Base-by-base conservation (phyloP, 1,140 invertebrate genomes). In the Centruroides vittatus region DNA sequence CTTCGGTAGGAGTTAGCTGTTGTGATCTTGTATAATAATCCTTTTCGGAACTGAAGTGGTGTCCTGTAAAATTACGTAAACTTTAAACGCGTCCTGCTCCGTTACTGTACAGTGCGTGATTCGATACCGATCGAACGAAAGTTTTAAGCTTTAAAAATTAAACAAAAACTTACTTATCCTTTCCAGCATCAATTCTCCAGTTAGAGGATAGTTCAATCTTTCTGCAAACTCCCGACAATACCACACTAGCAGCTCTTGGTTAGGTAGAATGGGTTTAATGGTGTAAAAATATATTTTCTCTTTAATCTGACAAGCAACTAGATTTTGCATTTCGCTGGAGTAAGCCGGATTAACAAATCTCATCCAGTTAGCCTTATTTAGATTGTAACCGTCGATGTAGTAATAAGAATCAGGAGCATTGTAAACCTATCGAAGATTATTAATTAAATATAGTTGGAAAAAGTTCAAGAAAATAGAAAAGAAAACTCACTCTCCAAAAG, bases 181-280 rank as follows among this genome's bases (percentile, higher is more conserved):
- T 67, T 90, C 87, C 10, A 92, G 83, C 78, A 92, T 92, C 65
- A 88, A 80, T 73, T 93, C 89, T 51, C 90, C 90, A 62, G 89
- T 91, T 3, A 88, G 80, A 55, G 94, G 92, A 70, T 93, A 93
- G 70, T 93, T 91, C 5, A 98, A 80, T 73, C 93, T 84, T 67
- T 93, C 87, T 11, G 93, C 93, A 75, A 98, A 98, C 72, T 98
- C 94, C 67, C 86, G 83, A 73, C 92, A 96, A 74, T 96, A 98
- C 93, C 93, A 98, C 7, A 98, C 93, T 70, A 97, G 81, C 7
- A 99, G 81, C 76, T 99, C 95, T 76, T 94, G 89, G 75, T 97
- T 92, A 61, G 93, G 90, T 76, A 92, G 81, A 67, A 99, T 96
- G 4, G 86, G 81, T 68, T 86, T 91, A 69, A 94, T 93, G 9